phyloP scores from a whole-genome alignment of 35 echinoderm and acorn worm species.

The Apostichopus japonicus region DNA sequence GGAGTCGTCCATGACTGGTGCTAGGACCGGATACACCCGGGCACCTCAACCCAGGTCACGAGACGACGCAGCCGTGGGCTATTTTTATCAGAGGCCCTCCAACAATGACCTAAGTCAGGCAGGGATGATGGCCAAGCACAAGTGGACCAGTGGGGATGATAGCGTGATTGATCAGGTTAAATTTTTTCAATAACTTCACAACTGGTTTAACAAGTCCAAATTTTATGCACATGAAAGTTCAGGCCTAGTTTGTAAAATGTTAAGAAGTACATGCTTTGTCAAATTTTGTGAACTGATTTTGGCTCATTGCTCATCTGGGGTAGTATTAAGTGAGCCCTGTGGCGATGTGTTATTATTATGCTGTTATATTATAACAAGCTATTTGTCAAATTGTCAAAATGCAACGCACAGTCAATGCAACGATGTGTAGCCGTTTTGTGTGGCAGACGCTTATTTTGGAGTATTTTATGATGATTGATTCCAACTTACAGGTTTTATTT shows the following conservation, averaged over 20 bases:
- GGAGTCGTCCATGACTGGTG: conserved; percentile 37
- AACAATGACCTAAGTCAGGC: conserved; percentile 66
- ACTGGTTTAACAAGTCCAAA: background rate
- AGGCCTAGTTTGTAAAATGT: no score
- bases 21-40: conserved; percentile 59
- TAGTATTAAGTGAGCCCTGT: no score
- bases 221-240: background rate
- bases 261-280: no score
- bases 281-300: no score
- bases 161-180: conserved; percentile 83
- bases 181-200: background rate
- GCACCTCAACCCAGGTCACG: conserved; percentile 72
- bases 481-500: background rate
- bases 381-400: no score
- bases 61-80: conserved; percentile 85
- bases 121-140: conserved; percentile 79
- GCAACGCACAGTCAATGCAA: background rate
- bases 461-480: no score
- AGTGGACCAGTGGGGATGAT: conserved; percentile 87
- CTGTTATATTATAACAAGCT: no score
- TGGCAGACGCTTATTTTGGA: no score
- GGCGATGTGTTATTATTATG: no score
- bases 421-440: background rate
- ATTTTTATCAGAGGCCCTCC: conserved; percentile 84
- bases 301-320: no score